Evolutionary conservation across 2,113 vertebrate genomes (phyloP), one percentile per base, ranked within the genome.

Genomic region (Bombycilla garrulus): DNA sequence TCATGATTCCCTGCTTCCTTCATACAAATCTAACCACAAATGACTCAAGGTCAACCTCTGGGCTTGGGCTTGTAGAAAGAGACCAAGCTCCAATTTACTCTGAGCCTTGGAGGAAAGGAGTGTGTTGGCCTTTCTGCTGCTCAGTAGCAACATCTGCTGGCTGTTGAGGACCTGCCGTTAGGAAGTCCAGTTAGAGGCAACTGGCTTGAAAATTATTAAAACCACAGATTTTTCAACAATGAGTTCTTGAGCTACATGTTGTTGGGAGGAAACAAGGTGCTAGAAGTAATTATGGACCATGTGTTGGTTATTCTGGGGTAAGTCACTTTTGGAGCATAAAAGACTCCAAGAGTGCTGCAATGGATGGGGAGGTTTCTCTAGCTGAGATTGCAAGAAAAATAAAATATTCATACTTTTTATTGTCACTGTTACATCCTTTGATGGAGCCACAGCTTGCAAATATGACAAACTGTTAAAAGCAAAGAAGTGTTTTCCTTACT

Each of bases 71-170:
- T 73, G n/a, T 40, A 66, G 85, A 45, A 24, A 15, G 7, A 81
- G 31, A 72, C 8, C 1, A 6, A 74, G 22, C 6, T 66, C 47
- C 31, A 69, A 28, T 24, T 78, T 51, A 28, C 28, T 44, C 60
- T 60, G 56, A 64, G 17, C 33, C 42, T 92, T 86, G 71, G 56
- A 88, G 51, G 38, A 77, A 72, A 38, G 15, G 25, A 6, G 0
- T 26, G 10, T 58, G 12, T 67, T 93, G 60, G 44, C 13, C 72
- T 88, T 83, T 77, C 88, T 88, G 50, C 54, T 95, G 91, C 86
- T 95, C 91, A 84, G 94, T 33, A 96, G 95, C 92, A 94, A 36
- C 96, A 97, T 93, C 95, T 97, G 65, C 91, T 95, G 92, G 94
- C 44, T 95, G 67, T 18, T 21, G 47, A 53, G 56, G 47, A 78